These are phyloP conservation scores for Rhynchomys soricoides DNA, from an alignment of 2,113 vertebrate species.

Conservation along the genomic window DNA sequence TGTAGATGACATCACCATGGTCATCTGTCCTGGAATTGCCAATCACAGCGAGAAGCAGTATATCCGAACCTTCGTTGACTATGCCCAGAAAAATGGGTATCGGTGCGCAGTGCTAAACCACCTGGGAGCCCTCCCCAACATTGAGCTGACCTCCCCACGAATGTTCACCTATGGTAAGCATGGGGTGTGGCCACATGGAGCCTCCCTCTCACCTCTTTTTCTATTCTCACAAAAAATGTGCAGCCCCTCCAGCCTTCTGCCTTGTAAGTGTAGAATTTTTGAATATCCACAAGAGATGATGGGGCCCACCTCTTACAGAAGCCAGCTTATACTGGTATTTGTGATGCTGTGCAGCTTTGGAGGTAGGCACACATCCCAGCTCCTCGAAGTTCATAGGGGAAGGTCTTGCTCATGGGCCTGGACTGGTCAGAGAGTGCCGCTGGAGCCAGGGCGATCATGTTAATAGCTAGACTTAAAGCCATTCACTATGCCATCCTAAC, in stretches of 20 bases:
- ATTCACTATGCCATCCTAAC: not conserved
- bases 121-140: conserved; percentile 96
- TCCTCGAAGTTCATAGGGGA: not conserved
- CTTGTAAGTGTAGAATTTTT: not conserved
- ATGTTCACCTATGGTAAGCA: conserved; percentile 98
- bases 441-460: not conserved
- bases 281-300: not conserved
- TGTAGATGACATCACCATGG: conserved; percentile 98
- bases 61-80: conserved; percentile 98
- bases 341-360: not conserved
- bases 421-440: not conserved
- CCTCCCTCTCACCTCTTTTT: too few species aligned
- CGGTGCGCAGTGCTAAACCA: conserved; percentile 98
- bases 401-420: not conserved
- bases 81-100: conserved; percentile 96
- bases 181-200: not conserved
- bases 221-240: not conserved
- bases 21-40: conserved; percentile 98
- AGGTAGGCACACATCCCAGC: not conserved
- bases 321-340: not conserved
- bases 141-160: conserved; percentile 97
- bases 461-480: not conserved
- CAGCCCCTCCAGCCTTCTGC: not conserved
- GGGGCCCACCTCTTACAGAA: not conserved
- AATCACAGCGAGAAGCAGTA: conserved; percentile 99